Percentiles rank a stretch among this genome's conserved stretches.
Evolutionary conservation across 2,113 vertebrate genomes (phyloP).

Genomic region (Zapus hudsonius): DNA sequence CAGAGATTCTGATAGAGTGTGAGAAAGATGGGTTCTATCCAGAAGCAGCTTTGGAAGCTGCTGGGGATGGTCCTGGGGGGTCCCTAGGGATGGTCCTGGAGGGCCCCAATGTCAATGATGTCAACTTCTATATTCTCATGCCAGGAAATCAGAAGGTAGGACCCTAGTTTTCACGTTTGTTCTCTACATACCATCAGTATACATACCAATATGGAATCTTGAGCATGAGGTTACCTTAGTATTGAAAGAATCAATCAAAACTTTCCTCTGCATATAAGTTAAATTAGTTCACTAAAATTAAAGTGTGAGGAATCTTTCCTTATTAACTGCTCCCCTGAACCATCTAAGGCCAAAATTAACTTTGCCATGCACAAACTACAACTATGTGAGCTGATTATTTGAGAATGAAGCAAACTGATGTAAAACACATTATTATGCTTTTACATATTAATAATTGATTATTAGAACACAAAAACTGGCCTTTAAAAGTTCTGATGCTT

Average conservation of each 20-base stretch:
- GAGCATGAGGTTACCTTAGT: background rate
- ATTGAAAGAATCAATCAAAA: background rate
- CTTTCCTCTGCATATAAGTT: background rate
- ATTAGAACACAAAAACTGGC: slow-evolving; percentile 2
- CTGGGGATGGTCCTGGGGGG: background rate
- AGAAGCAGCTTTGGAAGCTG: background rate
- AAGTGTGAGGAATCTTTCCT: background rate
- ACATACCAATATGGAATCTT: background rate
- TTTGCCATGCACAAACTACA: slow-evolving; percentile 24
- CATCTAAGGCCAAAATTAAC: background rate
- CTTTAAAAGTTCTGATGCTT: slow-evolving; percentile 4
- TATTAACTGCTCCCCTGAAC: background rate
- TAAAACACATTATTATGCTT: background rate
- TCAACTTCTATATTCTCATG: background rate
- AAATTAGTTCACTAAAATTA: background rate
- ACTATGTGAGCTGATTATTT: slow-evolving; percentile 8
- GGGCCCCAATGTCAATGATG: background rate
- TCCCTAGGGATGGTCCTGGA: background rate
- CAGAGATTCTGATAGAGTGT: background rate
- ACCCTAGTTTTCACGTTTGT: background rate
- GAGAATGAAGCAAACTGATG: background rate
- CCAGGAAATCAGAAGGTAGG: background rate
- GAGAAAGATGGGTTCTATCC: background rate
- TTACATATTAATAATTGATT: slow-evolving; percentile 25
- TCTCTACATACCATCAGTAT: rapidly evolving